These are phyloP conservation scores for Sapajus apella DNA, from an alignment of 2,113 vertebrate species.

Conservation along the genomic window DNA sequence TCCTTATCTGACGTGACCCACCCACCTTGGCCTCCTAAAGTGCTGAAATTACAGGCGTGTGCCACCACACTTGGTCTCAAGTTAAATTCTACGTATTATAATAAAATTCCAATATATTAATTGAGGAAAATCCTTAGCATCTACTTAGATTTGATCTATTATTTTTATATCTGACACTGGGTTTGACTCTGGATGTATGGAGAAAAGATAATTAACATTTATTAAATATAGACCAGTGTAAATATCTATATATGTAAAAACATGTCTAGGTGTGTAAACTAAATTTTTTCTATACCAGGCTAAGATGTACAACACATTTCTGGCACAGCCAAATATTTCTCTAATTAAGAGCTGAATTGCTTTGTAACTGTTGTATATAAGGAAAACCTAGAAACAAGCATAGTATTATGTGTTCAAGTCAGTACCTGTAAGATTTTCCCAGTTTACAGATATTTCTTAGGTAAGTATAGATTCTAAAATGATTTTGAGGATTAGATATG, in stretches of 20 bases:
- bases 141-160: constrained; percentile 33
- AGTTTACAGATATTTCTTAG: neutral
- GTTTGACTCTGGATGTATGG: neutral
- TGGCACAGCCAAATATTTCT: constrained; percentile 16
- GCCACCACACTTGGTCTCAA: neutral
- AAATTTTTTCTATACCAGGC: constrained; percentile 13
- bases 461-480: neutral
- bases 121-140: constrained; percentile 25
- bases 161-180: constrained; percentile 23
- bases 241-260: neutral
- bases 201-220: constrained; percentile 35
- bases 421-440: neutral
- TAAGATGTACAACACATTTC: constrained; percentile 22
- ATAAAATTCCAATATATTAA: constrained; percentile 39
- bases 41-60: too few relatives aligned
- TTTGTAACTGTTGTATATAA: neutral
- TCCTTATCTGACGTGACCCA: too few relatives aligned
- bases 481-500: neutral
- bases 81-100: neutral
- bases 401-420: neutral
- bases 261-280: neutral
- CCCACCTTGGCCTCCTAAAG: too few relatives aligned
- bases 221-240: neutral
- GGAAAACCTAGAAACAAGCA: constrained; percentile 45
- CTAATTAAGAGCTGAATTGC: constrained; percentile 20